These are phyloP conservation scores for Fissipunctia ypsillon DNA, from an alignment of 2,888 invertebrate genomes.

Conservation along the genomic window DNA sequence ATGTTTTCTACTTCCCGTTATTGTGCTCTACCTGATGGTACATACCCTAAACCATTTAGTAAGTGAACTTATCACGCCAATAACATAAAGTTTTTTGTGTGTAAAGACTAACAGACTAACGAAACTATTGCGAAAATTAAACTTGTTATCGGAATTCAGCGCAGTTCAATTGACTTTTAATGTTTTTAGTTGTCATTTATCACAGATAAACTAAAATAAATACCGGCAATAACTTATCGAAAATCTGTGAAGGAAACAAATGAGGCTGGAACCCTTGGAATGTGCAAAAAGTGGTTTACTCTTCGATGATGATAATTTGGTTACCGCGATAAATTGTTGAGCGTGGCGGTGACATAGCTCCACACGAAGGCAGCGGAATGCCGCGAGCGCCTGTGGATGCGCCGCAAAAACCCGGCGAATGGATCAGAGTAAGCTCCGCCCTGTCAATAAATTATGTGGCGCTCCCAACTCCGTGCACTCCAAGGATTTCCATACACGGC, in stretches of 20 bases:
- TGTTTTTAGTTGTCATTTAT: slow-evolving; percentile 3
- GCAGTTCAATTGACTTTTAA: neutral
- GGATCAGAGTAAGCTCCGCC: slow-evolving; percentile 47
- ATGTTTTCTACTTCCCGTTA: slow-evolving; percentile 39
- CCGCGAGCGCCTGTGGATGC: slow-evolving; percentile 22
- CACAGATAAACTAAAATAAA: slow-evolving; percentile 11
- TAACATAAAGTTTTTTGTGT: slow-evolving; percentile 34
- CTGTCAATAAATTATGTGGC: slow-evolving; percentile 59
- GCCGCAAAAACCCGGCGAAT: slow-evolving; percentile 46
- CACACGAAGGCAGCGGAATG: slow-evolving; percentile 28
- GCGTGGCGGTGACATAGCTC: slow-evolving; percentile 47
- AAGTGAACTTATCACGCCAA: slow-evolving; percentile 19
- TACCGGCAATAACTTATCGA: neutral
- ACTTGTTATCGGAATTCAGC: neutral
- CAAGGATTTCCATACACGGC: slow-evolving; percentile 44
- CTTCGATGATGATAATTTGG: slow-evolving; percentile 46
- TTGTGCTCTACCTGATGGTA: slow-evolving; percentile 40
- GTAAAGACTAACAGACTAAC: neutral
- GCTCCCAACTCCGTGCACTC: slow-evolving; percentile 31
- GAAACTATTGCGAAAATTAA: slow-evolving; percentile 7
- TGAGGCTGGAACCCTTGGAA: slow-evolving; percentile 6
- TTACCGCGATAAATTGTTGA: slow-evolving; percentile 50
- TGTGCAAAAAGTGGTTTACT: slow-evolving; percentile 23
- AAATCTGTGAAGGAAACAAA: slow-evolving; percentile 19
- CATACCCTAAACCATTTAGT: slow-evolving; percentile 36